Base-by-base conservation (phyloP, 2,888 invertebrate species). In the Isoperla grammatica region DNA sequence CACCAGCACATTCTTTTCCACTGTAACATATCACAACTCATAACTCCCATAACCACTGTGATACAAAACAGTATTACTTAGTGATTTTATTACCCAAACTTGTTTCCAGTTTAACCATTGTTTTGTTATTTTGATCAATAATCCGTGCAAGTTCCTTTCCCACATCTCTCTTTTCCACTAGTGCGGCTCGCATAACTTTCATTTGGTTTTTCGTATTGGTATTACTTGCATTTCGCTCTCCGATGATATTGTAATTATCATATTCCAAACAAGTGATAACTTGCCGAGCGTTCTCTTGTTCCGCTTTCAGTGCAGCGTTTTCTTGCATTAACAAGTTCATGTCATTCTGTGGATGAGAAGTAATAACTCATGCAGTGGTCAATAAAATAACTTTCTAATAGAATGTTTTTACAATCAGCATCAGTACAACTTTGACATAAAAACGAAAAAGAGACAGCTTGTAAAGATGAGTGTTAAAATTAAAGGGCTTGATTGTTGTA, bases 111-210 rank as follows among this genome's bases (percentile, higher is more conserved):
- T 53, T 13, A 15, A 15, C 37, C 13, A 53, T 53, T 17, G 35
- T 53, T 37, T 53, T 53, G 39, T 39, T 53, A n/a, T 53, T 53
- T 37, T 17, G 15, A 19, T 53, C 39, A 9, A 53, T 39, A n/a
- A 37, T 20, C 17, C 39, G 3, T 17, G 35, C 20, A 53, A 39
- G 22, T 13, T 19, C 12, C 17, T 19, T 15, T 9, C 17, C 53
- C 17, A 37, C 13, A 11, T 22, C 53, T 49, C 39, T 2, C 11
- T 15, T 15, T 39, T 15, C 39, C 19, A 53, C 9, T 11, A 53
- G 12, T 9, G 35, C 53, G 17, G 6, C 37, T 53, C 37, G 53
- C 53, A 50, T 50, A 23, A 35, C 15, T 23, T 35, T 23, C 2
- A 35, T 50, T 50, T 29, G 29, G 8, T 29, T 29, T 29, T 29